A percentile compares a stretch with the other conserved stretches of the same genome.
phyloP scores from a whole-genome alignment of 2,113 vertebrate species.

The Pungitius pungitius region DNA sequence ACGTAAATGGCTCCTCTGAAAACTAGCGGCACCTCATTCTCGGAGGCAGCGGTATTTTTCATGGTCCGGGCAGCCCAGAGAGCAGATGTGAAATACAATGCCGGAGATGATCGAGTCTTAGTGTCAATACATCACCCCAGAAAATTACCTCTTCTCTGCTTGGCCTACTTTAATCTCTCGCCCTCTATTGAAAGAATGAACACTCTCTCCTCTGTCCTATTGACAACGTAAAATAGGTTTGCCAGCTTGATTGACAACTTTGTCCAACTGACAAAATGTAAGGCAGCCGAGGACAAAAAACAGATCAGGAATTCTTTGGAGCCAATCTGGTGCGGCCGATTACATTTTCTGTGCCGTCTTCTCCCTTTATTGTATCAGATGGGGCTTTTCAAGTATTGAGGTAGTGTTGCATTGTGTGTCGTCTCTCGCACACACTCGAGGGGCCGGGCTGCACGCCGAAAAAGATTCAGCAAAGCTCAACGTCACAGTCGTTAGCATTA shows the following conservation, averaged over 20 bases:
- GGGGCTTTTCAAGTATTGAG: conserved; percentile 67
- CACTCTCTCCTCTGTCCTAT: conserved; percentile 77
- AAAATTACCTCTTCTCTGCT: conserved; percentile 81
- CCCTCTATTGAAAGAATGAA: conserved; percentile 78
- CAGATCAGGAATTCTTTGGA: conserved; percentile 78
- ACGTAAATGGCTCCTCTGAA: conserved; percentile 7
- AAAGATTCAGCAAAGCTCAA: conserved; percentile 40
- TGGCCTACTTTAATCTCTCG: conserved; percentile 82
- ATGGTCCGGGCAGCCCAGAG: conserved; percentile 35
- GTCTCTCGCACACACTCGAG: neutral
- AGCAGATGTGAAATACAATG: conserved; percentile 72
- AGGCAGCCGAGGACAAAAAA: conserved; percentile 74
- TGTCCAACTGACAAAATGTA: conserved; percentile 83
- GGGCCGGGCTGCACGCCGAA: conserved; percentile 10
- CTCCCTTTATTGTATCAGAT: conserved; percentile 75
- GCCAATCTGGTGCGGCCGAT: conserved; percentile 77
- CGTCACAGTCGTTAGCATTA: conserved; percentile 57
- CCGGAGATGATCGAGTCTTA: conserved; percentile 75
- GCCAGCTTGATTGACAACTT: conserved; percentile 84
- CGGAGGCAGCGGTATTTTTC: conserved; percentile 32
- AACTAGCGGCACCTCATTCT: conserved; percentile 1
- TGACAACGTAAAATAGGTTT: conserved; percentile 83
- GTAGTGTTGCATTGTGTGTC: conserved; percentile 51
- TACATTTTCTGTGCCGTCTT: conserved; percentile 74
- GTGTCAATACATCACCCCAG: conserved; percentile 79